Evolutionary conservation across 2,888 invertebrate species (phyloP), one percentile per base, ranked within the genome.

Genomic region (Drosophila pullipes): DNA sequence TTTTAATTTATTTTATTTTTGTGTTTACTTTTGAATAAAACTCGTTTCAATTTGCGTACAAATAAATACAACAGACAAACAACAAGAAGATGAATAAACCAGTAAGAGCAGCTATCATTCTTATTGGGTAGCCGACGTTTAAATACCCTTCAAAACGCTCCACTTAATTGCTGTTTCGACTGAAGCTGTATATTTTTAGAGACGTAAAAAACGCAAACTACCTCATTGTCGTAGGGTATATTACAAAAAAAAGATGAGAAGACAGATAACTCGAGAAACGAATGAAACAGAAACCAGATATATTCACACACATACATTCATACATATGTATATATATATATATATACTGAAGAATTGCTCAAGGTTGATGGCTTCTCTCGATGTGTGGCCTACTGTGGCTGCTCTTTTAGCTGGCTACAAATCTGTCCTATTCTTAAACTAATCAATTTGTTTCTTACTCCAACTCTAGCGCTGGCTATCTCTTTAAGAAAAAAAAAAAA

Each of bases 211-310:
- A 31, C 11, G 10, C 11, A 3, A 11, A 9, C 47, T 33, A 33
- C 33, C 33, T 5, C 4, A 1, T 2, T 10, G 16, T 3, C 7
- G 49, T 13, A 25, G 59, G 59, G 31, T 25, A 33, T 30, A n/a
- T 9, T 30, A 22, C n/a, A 52, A 2, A 31, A 53, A 52, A 25
- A 18, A 22, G 33, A 54, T 11, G 52, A 31, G n/a, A 18, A 4
- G 13, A 65, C 41, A 66, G 47, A 47, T 47, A 47, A 41, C 52
- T 53, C 52, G 53, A 67, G 53, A 44, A 41, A 33, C 66, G 52
- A 66, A 66, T 67, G 65, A 53, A 52, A 44, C 65, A 54, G 67
- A 68, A 68, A 67, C 54, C 67, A 68, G 67, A 67, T 68, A 47
- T 31, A 47, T 28, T 16, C 16, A 11, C 9, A 10, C 25, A 28